These are phyloP conservation scores for Poecilobothrus nobilitatus DNA, from an alignment of 2,888 invertebrate genomes.

Conservation along the genomic window DNA sequence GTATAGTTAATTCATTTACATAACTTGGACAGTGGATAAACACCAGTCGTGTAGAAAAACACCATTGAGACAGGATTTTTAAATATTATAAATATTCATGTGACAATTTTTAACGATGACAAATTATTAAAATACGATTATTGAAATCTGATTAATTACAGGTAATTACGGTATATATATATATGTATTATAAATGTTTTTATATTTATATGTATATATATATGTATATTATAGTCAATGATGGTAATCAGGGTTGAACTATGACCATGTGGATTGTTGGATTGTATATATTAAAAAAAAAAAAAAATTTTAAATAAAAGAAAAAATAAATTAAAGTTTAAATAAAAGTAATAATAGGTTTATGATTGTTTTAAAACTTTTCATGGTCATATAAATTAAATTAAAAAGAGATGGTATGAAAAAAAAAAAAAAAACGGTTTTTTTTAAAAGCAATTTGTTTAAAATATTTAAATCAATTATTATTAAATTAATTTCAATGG, in stretches of 20 bases:
- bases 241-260: neutral
- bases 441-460: too few species aligned
- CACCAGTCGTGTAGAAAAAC: neutral
- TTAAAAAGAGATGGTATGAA: neutral
- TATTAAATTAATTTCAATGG: too few species aligned
- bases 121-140: neutral
- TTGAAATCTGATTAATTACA: slow-evolving; percentile 4
- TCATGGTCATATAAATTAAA: neutral
- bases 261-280: neutral
- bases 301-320: too few species aligned
- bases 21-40: too few species aligned
- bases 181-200: neutral
- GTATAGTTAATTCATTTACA: too few species aligned
- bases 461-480: too few species aligned
- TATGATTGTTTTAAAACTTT: neutral
- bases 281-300: too few species aligned
- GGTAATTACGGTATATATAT: neutral
- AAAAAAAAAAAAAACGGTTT: too few species aligned
- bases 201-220: too few species aligned
- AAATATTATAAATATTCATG: neutral
- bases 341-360: too few species aligned
- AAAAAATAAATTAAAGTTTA: too few species aligned
- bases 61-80: slow-evolving; percentile 3
- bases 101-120: slow-evolving; percentile 6
- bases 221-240: neutral